A percentile compares a stretch with the other conserved stretches of the same genome.
These are phyloP conservation scores for Atherinosoma microstoma DNA, from an alignment of 2,797 vertebrate genomes.

Conservation along the genomic window DNA sequence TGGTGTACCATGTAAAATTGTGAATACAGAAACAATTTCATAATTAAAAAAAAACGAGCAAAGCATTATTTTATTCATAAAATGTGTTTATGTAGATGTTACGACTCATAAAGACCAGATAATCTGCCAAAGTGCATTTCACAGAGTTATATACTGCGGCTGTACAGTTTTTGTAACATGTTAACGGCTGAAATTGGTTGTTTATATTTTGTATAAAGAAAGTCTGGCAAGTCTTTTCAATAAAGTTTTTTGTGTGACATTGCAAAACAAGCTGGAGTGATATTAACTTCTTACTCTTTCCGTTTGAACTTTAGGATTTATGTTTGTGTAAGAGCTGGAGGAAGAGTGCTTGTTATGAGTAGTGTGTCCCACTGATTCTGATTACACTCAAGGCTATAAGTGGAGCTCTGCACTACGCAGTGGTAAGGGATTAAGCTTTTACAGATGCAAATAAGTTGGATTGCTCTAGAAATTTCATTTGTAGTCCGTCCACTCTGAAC, in stretches of 20 bases:
- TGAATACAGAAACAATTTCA: background rate
- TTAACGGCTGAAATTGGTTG: background rate
- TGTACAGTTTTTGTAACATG: background rate
- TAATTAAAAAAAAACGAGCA: conserved; percentile 11
- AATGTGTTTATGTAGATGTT: background rate
- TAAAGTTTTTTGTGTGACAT: conserved; percentile 48
- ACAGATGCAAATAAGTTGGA: conserved; percentile 70
- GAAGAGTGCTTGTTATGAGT: conserved; percentile 37
- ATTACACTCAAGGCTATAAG: conserved; percentile 61
- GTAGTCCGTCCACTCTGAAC: conserved; percentile 54
- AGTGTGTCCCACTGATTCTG: conserved; percentile 57
- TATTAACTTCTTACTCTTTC: conserved; percentile 30
- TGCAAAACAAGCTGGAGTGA: conserved; percentile 22
- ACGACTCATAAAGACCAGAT: conserved; percentile 13
- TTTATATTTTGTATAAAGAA: background rate
- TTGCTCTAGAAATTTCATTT: conserved; percentile 67
- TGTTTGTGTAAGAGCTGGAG: conserved; percentile 33
- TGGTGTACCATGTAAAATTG: conserved; percentile 39
- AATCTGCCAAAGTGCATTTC: conserved; percentile 10
- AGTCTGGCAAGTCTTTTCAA: conserved; percentile 26
- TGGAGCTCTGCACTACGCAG: conserved; percentile 61
- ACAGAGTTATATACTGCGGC: background rate
- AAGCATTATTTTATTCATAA: conserved; percentile 6
- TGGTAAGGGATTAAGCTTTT: conserved; percentile 69
- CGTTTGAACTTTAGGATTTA: conserved; percentile 43